Percentiles rank a stretch among this genome's conserved stretches.
Evolutionary conservation across 2,113 vertebrate genomes (phyloP).

Genomic region (Acanthisitta chloris): DNA sequence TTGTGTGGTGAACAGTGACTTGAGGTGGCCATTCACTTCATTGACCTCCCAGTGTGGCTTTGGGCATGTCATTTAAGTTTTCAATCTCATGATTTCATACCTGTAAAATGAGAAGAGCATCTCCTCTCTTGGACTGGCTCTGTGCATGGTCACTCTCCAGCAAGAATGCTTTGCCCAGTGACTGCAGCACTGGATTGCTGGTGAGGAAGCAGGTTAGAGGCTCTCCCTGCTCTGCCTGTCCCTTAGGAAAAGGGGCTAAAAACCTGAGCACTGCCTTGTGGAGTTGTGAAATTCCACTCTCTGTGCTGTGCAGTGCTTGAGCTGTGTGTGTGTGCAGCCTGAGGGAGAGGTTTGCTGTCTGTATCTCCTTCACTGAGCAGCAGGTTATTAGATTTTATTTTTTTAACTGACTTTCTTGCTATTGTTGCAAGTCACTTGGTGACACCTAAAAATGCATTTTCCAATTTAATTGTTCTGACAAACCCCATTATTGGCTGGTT

Average conservation of each 20-base stretch:
- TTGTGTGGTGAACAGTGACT: not conserved
- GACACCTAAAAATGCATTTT: not conserved
- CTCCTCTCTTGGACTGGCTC: not conserved
- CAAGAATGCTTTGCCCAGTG: not conserved
- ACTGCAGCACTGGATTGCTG: not conserved
- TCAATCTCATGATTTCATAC: accelerated
- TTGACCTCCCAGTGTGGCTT: not conserved
- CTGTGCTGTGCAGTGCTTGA: not conserved
- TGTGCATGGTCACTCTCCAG: not conserved
- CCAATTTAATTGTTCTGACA: not conserved
- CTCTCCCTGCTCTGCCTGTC: not conserved
- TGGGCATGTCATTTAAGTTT: not conserved
- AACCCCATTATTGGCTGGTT: not conserved
- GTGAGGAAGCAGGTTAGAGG: not conserved
- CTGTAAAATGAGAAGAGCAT: not conserved
- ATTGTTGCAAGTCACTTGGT: not conserved
- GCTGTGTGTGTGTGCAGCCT: not conserved
- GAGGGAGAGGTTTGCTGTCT: not conserved
- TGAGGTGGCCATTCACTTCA: not conserved
- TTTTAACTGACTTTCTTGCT: not conserved
- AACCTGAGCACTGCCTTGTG: not conserved
- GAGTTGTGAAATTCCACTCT: not conserved
- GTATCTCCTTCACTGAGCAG: not conserved
- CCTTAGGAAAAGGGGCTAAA: not conserved
- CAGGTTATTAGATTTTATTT: not conserved